Base-by-base conservation (phyloP, 2,888 invertebrate species). In the Caenorhabditis afra region DNA sequence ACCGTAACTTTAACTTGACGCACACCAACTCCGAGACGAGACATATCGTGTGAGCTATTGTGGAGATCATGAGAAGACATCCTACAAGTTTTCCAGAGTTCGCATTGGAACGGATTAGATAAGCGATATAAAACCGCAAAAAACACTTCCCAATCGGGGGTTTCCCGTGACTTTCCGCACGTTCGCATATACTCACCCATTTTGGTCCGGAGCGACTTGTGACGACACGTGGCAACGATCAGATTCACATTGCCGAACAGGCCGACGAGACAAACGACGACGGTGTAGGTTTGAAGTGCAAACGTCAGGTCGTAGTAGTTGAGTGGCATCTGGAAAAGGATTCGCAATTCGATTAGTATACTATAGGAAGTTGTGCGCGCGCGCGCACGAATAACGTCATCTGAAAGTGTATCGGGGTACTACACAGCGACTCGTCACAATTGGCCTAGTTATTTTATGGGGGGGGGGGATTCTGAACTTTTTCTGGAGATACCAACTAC, bases 41-140 rank as follows among this genome's bases (percentile, higher is more conserved):
- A 47, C 79, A 79, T 3, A 73, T 73, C 14, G 79, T 79, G 64
- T 79, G 79, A 3, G 79, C 79, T 22, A 79, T 22, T 4, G 79
- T 79, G 14, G 79, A 79, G 12, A 79, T 79, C 67, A 70, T 66
- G 11, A 79, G 58, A 10, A 79, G 73, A 23, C 79, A 79, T 29
- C 79, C 79, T 79, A 50, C 16, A 67, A 67, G 7, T n/a, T n/a
- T n/a, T n/a, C n/a, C n/a, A n/a, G n/a, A n/a, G n/a, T n/a, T n/a
- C n/a, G n/a, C n/a, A n/a, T n/a, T n/a, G n/a, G n/a, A n/a, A n/a
- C n/a, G n/a, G n/a, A n/a, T n/a, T n/a, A n/a, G n/a, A n/a, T n/a
- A n/a, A n/a, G n/a, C n/a, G n/a, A n/a, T n/a, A n/a, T n/a, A 20
- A 41, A 39, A 23, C 11, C 11, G n/a, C 12, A 18, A 18, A 47